These are phyloP conservation scores for Vandiemenella viatica DNA, from an alignment of 2,888 invertebrate species.

Conservation along the genomic window DNA sequence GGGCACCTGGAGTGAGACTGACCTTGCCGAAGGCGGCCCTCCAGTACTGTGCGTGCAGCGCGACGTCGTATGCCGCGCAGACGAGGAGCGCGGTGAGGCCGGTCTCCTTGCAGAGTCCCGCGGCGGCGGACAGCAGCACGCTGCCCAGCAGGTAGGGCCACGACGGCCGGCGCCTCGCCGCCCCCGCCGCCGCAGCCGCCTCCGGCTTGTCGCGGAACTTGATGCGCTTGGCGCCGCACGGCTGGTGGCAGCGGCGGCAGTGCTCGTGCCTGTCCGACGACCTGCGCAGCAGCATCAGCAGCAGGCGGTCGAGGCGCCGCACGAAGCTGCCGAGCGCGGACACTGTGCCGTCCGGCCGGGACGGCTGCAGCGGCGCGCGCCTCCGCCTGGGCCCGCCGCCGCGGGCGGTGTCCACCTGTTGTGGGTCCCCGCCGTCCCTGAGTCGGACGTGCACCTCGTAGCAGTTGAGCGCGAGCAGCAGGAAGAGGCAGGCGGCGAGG, in stretches of 20 bases:
- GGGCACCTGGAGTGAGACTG: no score
- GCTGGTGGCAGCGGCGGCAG: not conserved
- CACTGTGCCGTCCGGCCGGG: not conserved
- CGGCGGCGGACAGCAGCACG: slow-evolving; percentile 49
- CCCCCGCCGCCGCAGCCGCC: slow-evolving; percentile 9
- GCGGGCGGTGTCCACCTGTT: not conserved
- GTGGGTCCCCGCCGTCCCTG: slow-evolving; percentile 10
- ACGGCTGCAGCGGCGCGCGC: not conserved
- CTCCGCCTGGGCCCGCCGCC: not conserved
- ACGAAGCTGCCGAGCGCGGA: not conserved
- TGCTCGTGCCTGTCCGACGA: not conserved
- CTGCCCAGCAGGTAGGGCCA: slow-evolving; percentile 45
- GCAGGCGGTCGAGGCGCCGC: not conserved
- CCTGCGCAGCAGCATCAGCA: not conserved
- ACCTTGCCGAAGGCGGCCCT: slow-evolving; percentile 18
- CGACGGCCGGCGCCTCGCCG: slow-evolving; percentile 23
- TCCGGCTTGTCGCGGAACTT: not conserved
- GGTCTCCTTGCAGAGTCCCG: slow-evolving; percentile 89
- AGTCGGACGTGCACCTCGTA: slow-evolving; percentile 59
- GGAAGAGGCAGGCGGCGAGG: slow-evolving; percentile 79
- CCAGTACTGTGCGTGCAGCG: slow-evolving; percentile 9
- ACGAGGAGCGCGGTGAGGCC: slow-evolving; percentile 83
- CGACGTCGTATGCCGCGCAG: slow-evolving; percentile 75
- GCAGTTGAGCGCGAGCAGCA: slow-evolving; percentile 70
- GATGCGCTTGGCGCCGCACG: not conserved